phyloP scores from a whole-genome alignment of 1,140 invertebrate species.

The Aphis gossypii region DNA sequence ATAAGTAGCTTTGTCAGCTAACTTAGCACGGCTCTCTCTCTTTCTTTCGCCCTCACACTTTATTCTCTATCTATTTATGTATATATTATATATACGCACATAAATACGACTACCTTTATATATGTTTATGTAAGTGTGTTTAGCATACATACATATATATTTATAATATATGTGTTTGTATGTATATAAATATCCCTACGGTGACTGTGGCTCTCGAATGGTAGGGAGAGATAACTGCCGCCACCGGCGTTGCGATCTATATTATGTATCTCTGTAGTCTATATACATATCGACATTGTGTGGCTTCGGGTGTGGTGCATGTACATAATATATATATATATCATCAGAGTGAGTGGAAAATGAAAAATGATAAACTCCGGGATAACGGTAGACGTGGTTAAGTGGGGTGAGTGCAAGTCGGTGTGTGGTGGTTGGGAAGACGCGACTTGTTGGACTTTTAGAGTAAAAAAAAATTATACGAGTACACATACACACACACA shows the following conservation, averaged over 20 bases:
- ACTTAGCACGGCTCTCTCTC: neutral
- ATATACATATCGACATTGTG: neutral
- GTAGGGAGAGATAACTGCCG: neutral
- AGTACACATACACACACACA: neutral
- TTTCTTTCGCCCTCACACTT: neutral
- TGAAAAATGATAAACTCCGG: conserved; percentile 17
- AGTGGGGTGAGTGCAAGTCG: neutral
- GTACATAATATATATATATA: neutral
- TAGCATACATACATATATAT: neutral
- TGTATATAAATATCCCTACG: neutral
- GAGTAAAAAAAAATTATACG: neutral
- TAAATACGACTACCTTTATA: neutral
- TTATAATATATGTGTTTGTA: neutral
- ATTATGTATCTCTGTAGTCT: neutral
- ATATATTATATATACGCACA: too few relatives aligned
- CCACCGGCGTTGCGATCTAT: neutral
- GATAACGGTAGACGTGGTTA: neutral
- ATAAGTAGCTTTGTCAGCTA: neutral
- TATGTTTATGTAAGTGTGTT: neutral
- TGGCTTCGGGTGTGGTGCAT: neutral
- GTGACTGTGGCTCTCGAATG: neutral
- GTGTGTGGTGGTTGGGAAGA: neutral
- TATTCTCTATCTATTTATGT: too few relatives aligned
- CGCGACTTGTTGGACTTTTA: conserved; percentile 11
- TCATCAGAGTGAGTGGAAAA: neutral